Conservation (phyloP, 2,888 invertebrate species). For the Xestia xanthographa region DNA sequence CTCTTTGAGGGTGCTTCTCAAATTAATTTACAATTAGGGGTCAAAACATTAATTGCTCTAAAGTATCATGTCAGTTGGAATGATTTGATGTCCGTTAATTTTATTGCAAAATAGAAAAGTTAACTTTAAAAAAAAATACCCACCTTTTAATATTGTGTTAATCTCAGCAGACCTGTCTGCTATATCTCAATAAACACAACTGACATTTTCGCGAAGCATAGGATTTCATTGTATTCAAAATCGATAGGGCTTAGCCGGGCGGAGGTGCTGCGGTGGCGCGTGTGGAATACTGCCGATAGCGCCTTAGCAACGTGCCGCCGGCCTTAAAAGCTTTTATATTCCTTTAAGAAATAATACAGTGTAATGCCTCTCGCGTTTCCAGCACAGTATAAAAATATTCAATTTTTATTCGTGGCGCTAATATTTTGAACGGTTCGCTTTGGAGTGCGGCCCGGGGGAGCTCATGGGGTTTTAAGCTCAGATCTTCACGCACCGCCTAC, state of each 20-base stretch:
- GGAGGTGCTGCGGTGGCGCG: constrained; percentile 75
- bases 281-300: constrained; percentile 81
- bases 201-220: constrained; percentile 29
- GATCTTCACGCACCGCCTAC: constrained; percentile 83
- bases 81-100: constrained; percentile 26
- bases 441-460: constrained; percentile 74
- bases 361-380: constrained; percentile 81
- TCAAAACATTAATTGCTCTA: constrained; percentile 43
- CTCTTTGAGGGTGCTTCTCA: constrained; percentile 40
- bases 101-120: background rate
- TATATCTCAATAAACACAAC: constrained; percentile 7
- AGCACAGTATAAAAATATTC: constrained; percentile 88
- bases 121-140: constrained; percentile 7
- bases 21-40: constrained; percentile 57
- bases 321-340: constrained; percentile 90
- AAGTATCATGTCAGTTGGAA: constrained; percentile 30
- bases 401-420: constrained; percentile 85
- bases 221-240: constrained; percentile 74
- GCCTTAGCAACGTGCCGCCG: constrained; percentile 84
- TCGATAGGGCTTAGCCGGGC: constrained; percentile 83
- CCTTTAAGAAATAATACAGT: constrained; percentile 87
- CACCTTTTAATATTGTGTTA: background rate
- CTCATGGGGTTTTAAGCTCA: constrained; percentile 81
- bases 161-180: background rate
- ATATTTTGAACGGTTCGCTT: constrained; percentile 81